Evolutionary conservation across 2,113 vertebrate species (phyloP), one percentile per base, ranked within the genome.

Genomic region (Cardinalis cardinalis): DNA sequence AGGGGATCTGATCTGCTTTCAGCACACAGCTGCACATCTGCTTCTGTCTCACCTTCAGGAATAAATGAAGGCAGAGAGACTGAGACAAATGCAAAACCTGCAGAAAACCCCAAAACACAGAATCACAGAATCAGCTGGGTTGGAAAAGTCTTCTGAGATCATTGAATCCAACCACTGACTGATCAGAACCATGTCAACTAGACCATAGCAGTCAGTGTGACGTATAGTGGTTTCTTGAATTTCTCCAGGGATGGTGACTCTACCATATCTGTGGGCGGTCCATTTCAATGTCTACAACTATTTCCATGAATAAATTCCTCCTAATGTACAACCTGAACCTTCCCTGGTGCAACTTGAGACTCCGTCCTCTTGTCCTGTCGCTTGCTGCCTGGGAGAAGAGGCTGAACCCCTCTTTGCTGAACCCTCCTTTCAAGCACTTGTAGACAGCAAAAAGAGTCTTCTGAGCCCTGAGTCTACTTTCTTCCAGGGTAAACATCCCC

Each of bases 21-120:
- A 77, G 56, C 2, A 0, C 34, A 26, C 20, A 51, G 38, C 18
- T 71, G 29, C 52, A 43, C 14, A 38, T 73, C 34, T n/a, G 46
- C 10, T 32, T 68, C 60, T 3, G 1, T 52, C 48, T 77, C 3
- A 1, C 20, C 43, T 84, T 60, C 31, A 69, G 29, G 21, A 82
- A 84, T 84, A 83, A 83, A 63, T 25, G n/a, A 84, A 88, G 43
- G 7, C 8, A 34, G 31, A 64, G 11, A 29, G 15, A 59, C 17
- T 0, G 3, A 87, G 43, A 43, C 14, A 68, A 48, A 60, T 0
- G 4, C 44, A 82, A 61, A 81, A 36, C 12, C 46, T 3, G 0
- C 26, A 52, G 18, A 76, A 44, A 87, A 6, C 2, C 24, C 10
- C 32, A 44, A n/a, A 73, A 14, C 6, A 72, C 14, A 36, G 21